Conservation (phyloP, 2,888 invertebrate species). For the Erebia palarica region DNA sequence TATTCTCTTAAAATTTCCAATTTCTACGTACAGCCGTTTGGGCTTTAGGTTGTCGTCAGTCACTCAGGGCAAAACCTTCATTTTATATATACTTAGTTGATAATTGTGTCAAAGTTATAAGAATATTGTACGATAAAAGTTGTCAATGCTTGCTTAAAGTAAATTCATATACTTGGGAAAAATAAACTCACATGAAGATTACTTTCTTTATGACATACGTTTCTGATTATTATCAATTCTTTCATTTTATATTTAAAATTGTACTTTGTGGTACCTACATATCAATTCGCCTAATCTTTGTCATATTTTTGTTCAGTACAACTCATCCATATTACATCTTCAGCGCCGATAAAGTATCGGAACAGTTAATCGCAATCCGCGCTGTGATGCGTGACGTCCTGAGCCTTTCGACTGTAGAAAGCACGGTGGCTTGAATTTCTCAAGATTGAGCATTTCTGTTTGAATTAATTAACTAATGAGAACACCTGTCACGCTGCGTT, state of each 20-base stretch:
- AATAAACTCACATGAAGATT: too few species aligned
- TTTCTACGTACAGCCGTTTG: too few species aligned
- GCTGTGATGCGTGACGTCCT: constrained; percentile 67
- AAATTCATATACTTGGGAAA: too few species aligned
- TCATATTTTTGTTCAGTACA: not conserved
- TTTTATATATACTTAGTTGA: too few species aligned
- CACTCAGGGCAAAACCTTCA: too few species aligned
- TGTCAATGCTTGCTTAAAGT: too few species aligned
- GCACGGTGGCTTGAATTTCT: constrained; percentile 75
- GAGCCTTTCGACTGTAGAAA: constrained; percentile 72
- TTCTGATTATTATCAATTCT: too few species aligned
- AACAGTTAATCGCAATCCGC: constrained; percentile 36
- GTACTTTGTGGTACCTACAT: not conserved
- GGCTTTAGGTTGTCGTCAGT: too few species aligned
- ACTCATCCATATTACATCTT: constrained; percentile 56
- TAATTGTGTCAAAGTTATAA: too few species aligned
- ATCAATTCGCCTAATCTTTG: not conserved
- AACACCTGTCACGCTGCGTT: constrained; percentile 72
- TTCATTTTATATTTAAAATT: not conserved
- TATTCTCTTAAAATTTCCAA: too few species aligned
- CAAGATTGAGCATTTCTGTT: constrained; percentile 76
- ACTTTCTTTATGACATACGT: too few species aligned
- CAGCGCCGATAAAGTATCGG: constrained; percentile 75
- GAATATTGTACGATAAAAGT: too few species aligned
- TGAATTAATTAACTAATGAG: constrained; percentile 79